A percentile compares a stretch with the other conserved stretches of the same genome.
Evolutionary conservation across 2,113 vertebrate species (phyloP).

Genomic region (Ovis canadensis): DNA sequence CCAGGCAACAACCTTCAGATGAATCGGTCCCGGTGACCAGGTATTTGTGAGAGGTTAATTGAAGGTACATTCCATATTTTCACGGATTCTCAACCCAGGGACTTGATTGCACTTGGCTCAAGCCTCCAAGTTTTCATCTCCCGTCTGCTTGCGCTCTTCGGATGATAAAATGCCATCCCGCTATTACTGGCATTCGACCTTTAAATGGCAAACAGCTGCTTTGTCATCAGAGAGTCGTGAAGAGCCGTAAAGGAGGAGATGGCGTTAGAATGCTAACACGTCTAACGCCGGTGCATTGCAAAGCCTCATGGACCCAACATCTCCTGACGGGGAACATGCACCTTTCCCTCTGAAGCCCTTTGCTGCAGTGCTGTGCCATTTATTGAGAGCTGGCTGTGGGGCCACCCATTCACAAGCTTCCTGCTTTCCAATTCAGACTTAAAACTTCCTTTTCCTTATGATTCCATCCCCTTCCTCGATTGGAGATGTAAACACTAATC

Average conservation of each 20-base stretch:
- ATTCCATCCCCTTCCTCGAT: not conserved
- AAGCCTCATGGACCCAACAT: accelerated
- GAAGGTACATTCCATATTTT: conserved; percentile 11
- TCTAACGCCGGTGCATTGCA: not conserved
- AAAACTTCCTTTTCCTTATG: not conserved
- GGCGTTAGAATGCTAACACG: conserved; percentile 6
- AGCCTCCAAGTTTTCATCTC: not conserved
- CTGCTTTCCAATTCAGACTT: not conserved
- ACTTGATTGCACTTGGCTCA: not conserved
- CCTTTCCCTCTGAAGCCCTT: not conserved
- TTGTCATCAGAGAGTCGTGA: conserved; percentile 57
- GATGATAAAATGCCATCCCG: conserved; percentile 61
- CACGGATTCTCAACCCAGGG: not conserved
- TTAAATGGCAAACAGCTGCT: conserved; percentile 65
- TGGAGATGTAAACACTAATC: not conserved
- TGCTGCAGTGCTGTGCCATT: accelerated
- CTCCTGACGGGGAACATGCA: accelerated
- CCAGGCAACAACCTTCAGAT: conserved; percentile 17
- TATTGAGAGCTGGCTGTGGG: too few relatives aligned
- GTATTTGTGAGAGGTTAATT: conserved; percentile 65
- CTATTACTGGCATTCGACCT: conserved; percentile 62
- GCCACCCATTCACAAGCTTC: not conserved
- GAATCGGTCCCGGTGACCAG: not conserved
- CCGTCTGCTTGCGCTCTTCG: not conserved
- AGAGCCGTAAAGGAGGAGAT: conserved; percentile 26